Conservation (phyloP, 2,113 vertebrate species). For the Syrrhaptes paradoxus region DNA sequence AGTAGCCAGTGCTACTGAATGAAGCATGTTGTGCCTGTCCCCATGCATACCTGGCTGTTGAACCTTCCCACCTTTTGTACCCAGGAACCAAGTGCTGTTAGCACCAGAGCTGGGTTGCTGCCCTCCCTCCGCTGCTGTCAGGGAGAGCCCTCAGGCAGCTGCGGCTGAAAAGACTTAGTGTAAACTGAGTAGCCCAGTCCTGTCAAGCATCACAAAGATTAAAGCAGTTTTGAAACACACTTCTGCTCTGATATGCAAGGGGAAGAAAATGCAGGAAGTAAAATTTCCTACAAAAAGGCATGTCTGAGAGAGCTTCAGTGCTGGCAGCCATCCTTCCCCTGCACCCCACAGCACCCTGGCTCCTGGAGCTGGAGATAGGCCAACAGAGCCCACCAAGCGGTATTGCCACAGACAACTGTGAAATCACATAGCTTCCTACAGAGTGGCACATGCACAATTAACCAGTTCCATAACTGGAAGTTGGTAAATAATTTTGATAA, state of each 20-base stretch:
- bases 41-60: not conserved
- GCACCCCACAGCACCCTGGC: fast-evolving
- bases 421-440: not conserved
- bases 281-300: not conserved
- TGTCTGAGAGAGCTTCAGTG: fast-evolving
- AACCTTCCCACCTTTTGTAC: not conserved
- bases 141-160: not conserved
- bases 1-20: not conserved
- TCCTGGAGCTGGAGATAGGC: not conserved
- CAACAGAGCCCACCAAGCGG: not conserved
- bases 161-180: not conserved
- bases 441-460: not conserved
- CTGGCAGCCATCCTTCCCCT: not conserved
- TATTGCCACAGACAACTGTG: not conserved
- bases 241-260: not conserved
- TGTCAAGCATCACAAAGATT: fast-evolving
- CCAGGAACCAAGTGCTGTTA: fast-evolving
- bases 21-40: not conserved
- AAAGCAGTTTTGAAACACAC: not conserved
- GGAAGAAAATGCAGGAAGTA: not conserved
- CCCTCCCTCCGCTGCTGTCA: fast-evolving
- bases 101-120: fast-evolving
- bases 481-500: not conserved
- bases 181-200: not conserved
- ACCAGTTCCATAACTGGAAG: not conserved